Conservation (phyloP, 2,888 invertebrate species). For the Andrena chrysosceles region DNA sequence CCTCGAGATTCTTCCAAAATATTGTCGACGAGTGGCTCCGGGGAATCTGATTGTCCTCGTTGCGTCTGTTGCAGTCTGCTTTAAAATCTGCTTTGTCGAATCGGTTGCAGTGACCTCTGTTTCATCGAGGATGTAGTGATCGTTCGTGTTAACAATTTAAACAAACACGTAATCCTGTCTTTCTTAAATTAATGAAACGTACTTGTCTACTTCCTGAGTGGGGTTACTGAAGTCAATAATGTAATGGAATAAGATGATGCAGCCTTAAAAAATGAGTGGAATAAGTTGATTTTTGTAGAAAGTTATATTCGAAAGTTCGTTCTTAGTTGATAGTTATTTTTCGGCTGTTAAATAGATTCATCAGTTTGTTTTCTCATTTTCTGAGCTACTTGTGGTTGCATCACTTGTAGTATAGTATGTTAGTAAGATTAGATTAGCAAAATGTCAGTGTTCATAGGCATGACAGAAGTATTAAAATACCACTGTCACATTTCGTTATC, state of each 20-base stretch:
- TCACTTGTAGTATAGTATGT: slow-evolving; percentile 5
- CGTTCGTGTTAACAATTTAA: too few species aligned
- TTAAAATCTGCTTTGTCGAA: slow-evolving; percentile 1
- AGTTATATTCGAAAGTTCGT: too few species aligned
- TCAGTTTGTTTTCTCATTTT: neutral
- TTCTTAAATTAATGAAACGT: too few species aligned
- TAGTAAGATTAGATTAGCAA: slow-evolving; percentile 10
- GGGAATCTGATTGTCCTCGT: slow-evolving; percentile 24
- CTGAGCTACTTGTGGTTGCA: neutral
- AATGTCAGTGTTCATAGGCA: slow-evolving; percentile 4
- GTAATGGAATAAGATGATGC: too few species aligned
- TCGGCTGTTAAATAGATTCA: too few species aligned
- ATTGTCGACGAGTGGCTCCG: slow-evolving; percentile 28
- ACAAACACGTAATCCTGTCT: too few species aligned
- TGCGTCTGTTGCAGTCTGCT: neutral
- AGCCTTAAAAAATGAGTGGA: too few species aligned
- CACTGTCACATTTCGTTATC: slow-evolving; percentile 55
- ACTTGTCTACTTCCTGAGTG: too few species aligned
- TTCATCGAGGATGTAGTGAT: too few species aligned
- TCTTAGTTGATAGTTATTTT: too few species aligned
- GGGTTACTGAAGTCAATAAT: too few species aligned
- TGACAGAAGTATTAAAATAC: slow-evolving; percentile 40
- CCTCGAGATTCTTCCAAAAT: slow-evolving; percentile 18
- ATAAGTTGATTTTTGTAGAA: too few species aligned
- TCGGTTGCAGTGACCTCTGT: neutral